These are phyloP conservation scores for Charaxes varanes DNA, from an alignment of 1,140 invertebrate species.

Conservation along the genomic window DNA sequence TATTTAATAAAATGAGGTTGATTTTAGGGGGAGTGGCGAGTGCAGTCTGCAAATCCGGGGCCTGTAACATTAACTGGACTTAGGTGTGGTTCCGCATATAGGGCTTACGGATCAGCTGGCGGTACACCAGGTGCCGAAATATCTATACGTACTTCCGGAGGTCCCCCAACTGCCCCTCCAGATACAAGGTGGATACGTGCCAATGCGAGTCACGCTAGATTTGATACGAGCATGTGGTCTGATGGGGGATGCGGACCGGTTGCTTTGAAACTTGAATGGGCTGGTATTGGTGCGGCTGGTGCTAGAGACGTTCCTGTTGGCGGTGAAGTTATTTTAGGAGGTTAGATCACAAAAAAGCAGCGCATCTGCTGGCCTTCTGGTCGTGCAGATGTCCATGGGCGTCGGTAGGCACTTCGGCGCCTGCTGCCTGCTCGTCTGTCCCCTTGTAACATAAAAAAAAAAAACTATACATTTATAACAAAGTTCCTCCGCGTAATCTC, in stretches of 20 bases:
- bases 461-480: no score
- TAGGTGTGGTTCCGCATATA: slow-evolving; percentile 59
- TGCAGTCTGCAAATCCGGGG: slow-evolving; percentile 49
- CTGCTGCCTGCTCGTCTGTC: no score
- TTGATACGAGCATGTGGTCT: slow-evolving; percentile 60
- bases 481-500: no score
- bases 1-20: background rate
- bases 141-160: slow-evolving; percentile 55
- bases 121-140: slow-evolving; percentile 58
- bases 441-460: no score
- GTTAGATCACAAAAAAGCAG: slow-evolving; percentile 24
- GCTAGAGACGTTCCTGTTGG: slow-evolving; percentile 60
- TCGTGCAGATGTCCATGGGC: no score
- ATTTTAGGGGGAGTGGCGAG: slow-evolving; percentile 59
- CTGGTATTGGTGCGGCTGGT: slow-evolving; percentile 46
- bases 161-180: slow-evolving; percentile 53
- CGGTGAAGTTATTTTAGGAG: slow-evolving; percentile 59
- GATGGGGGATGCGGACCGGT: slow-evolving; percentile 67
- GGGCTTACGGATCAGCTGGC: slow-evolving; percentile 57
- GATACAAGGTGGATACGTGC: slow-evolving; percentile 65
- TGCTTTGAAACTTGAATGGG: slow-evolving; percentile 63
- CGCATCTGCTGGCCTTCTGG: no score
- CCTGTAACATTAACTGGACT: slow-evolving; percentile 47
- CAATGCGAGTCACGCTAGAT: slow-evolving; percentile 58
- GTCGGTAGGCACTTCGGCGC: no score